A percentile compares a stretch with the other conserved stretches of the same genome.
These are phyloP conservation scores for Pyrrhia umbra DNA, from an alignment of 2,888 invertebrate genomes.

Conservation along the genomic window DNA sequence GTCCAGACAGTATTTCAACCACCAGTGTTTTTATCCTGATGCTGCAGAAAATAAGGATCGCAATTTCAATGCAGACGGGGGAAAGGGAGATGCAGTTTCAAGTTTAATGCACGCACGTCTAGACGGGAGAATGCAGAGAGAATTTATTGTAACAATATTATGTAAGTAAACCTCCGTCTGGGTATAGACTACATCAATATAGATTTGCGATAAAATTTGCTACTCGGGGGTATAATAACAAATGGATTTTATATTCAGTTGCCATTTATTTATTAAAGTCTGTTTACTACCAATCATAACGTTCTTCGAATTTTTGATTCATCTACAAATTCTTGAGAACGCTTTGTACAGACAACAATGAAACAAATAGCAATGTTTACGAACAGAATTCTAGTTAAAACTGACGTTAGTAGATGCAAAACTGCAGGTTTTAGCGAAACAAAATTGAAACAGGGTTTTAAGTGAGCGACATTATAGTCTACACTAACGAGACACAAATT, in stretches of 20 bases:
- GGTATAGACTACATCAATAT: constrained; percentile 35
- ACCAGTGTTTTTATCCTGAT: constrained; percentile 44
- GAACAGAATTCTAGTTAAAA: constrained; percentile 29
- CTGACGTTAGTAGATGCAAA: constrained; percentile 38
- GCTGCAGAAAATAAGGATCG: constrained; percentile 50
- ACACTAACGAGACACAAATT: constrained; percentile 33
- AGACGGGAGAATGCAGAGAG: constrained; percentile 65
- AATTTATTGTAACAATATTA: constrained; percentile 61
- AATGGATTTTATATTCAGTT: constrained; percentile 14
- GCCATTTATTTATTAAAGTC: constrained; percentile 12
- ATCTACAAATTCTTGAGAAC: constrained; percentile 46
- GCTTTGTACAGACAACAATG: constrained; percentile 55
- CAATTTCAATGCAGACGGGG: constrained; percentile 58
- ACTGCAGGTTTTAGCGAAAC: constrained; percentile 29
- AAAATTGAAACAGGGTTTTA: constrained; percentile 31
- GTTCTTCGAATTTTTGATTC: constrained; percentile 48
- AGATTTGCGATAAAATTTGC: constrained; percentile 35
- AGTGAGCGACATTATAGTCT: constrained; percentile 13
- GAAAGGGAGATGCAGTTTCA: constrained; percentile 53
- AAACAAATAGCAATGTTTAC: constrained; percentile 50
- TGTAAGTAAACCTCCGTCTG: constrained; percentile 40
- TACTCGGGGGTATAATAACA: constrained; percentile 25
- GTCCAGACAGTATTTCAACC: constrained; percentile 65
- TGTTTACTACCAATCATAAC: constrained; percentile 22
- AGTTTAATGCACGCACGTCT: constrained; percentile 75